Base-by-base conservation (phyloP, 2,797 vertebrate genomes). In the Cyprinodon diabolis region DNA sequence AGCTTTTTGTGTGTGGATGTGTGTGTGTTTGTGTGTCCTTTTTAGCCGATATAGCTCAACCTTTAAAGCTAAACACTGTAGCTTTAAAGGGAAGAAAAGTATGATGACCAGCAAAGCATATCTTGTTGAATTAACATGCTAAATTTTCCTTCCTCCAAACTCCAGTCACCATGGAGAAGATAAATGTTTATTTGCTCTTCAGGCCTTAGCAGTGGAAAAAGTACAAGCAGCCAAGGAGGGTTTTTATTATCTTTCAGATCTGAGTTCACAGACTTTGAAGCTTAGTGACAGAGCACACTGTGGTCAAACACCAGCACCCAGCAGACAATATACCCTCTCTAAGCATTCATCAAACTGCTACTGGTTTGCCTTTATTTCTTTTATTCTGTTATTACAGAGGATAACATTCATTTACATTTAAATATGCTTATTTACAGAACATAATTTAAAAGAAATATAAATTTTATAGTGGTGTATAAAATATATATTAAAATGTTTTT, bases 251-350 rank as follows among this genome's bases (percentile, higher is more conserved):
- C 66, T 83, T 86, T 86, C 57, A 86, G 86, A 87, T 90, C 86
- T 81, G 87, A 78, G 83, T 87, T 90, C 83, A 86, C 77, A 90
- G 88, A 84, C 84, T 81, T 88, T 84, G 86, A 83, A 89, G 86
- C 88, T 92, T 78, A 69, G 76, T 83, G 88, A 86, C 90, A 90
- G 82, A 89, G 86, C 79, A 63, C 82, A 72, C 84, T 86, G 86
- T 88, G 86, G 87, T 84, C 84, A 86, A 87, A 86, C 87, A 85
- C 60, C 80, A 85, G 83, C 72, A 49, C 71, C 80, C 73, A 83
- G 84, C 88, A 84, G 83, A 79, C 90, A 86, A 84, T 92, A 93
- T 88, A 92, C 88, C 92, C 86, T 82, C 86, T 83, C 81, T 86
- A 90, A 89, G 89, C 88, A 90, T 92, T 92, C 30, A 91, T 92